Evolutionary conservation across 92 coral and sea anemone genomes (phyloP), one percentile per base, ranked within the genome.

Genomic region (Virgularia gustaviana): DNA sequence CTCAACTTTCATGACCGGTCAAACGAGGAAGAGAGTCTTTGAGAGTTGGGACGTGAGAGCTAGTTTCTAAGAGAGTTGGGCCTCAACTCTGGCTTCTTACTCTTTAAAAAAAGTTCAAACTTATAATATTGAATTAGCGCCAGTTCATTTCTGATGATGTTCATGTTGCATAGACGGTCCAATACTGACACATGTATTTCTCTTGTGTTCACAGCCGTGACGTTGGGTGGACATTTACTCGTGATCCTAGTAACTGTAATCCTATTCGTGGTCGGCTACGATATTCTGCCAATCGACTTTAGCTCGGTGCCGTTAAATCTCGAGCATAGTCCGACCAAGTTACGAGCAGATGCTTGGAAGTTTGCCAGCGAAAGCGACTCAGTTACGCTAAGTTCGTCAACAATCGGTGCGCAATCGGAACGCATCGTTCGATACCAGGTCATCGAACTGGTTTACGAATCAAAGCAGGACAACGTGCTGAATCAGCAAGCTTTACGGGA

Each of bases 291-390:
- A 67, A 90, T 95, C 44, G 97, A 91, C 63, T 91, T 91, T 43
- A 88, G 89, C 2, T 89, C 81, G 25, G 96, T 91, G 34, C 97
- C 97, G 6, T 76, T 91, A 44, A 91, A 91, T 61, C 86, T 91
- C 13, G 96, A 91, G 74, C 60, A 83, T 31, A 95, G 88, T 60
- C 84, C 71, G 60, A 83, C 96, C 20, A 91, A 91, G 62, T 85
- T 91, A 16, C 78, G 96, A 34, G 90, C 91, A n/a, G 97, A 91
- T 64, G 97, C 97, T 1, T 91, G 97, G 97, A 88, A 85, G 28
- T 91, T 85, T 60, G 97, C 83, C 32, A 87, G 95, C 43, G 95
- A 90, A 58, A 89, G 88, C 63, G 78, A 85, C 13, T 81, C 86
- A 27, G 95, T 85, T 30, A 90, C 85, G 27, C 61, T 90, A 32